A percentile compares a stretch with the other conserved stretches of the same genome.
These are phyloP conservation scores for Oscheius onirici DNA, from an alignment of 2,888 invertebrate genomes.

Conservation along the genomic window DNA sequence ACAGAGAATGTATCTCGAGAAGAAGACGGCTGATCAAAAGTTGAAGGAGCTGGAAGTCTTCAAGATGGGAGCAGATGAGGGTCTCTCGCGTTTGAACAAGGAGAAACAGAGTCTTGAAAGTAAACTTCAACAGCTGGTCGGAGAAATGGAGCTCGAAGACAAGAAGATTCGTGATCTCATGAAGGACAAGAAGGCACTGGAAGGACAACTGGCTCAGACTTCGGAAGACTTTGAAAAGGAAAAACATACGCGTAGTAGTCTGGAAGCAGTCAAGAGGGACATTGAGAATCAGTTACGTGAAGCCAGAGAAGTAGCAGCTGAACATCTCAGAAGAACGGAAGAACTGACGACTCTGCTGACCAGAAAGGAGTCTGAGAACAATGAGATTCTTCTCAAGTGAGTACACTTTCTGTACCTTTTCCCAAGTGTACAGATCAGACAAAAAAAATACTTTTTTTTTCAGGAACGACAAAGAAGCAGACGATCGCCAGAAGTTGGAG, in stretches of 20 bases:
- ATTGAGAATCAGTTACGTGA: constrained; percentile 79
- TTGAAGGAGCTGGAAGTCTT: constrained; percentile 72
- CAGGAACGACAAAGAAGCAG: constrained; percentile 85
- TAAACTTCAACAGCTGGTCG: constrained; percentile 87
- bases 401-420: too few species aligned
- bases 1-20: constrained; percentile 95
- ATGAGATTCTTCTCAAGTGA: constrained; percentile 72
- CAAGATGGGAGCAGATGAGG: constrained; percentile 38
- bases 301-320: constrained; percentile 89
- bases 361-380: constrained; percentile 80
- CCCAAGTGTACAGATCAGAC: too few species aligned
- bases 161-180: constrained; percentile 81
- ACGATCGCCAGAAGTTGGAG: constrained; percentile 83
- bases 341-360: constrained; percentile 86
- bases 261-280: constrained; percentile 43
- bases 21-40: constrained; percentile 94
- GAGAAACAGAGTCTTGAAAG: constrained; percentile 96
- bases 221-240: constrained; percentile 23
- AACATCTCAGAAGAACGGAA: constrained; percentile 85
- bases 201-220: constrained; percentile 20
- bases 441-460: neutral
- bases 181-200: constrained; percentile 89
- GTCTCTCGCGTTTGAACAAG: constrained; percentile 78
- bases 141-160: constrained; percentile 94
- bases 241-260: constrained; percentile 37